These are phyloP conservation scores for Cremastobaeus sp. DNA, from an alignment of 2,888 invertebrate genomes.

Conservation along the genomic window DNA sequence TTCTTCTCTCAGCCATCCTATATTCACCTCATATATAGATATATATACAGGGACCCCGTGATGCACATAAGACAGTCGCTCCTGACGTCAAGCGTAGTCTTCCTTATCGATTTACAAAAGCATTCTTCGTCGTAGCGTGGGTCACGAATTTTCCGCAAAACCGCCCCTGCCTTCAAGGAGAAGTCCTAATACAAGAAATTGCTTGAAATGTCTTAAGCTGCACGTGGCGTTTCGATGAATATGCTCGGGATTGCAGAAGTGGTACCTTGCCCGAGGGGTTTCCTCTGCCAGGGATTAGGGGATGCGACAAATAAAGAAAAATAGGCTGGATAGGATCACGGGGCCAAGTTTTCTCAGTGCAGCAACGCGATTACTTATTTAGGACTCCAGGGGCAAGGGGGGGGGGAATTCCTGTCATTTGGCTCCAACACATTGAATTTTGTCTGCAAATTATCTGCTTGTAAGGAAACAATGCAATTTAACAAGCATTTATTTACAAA, in stretches of 20 bases:
- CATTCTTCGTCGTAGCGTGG: conserved; percentile 47
- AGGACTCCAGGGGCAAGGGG: no score
- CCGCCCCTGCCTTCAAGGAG: conserved; percentile 3
- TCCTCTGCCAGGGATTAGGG: conserved; percentile 13
- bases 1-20: no score
- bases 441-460: no score
- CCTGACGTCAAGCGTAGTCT: conserved; percentile 52
- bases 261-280: conserved; percentile 18
- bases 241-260: conserved; percentile 28
- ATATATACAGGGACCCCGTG: not conserved
- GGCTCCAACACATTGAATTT: no score
- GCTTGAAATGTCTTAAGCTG: conserved; percentile 39
- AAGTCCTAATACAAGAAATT: conserved; percentile 31
- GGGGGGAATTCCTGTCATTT: no score
- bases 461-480: no score
- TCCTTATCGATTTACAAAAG: conserved; percentile 52
- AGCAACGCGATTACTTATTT: no score
- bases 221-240: conserved; percentile 14
- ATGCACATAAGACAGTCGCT: conserved; percentile 33
- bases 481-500: no score
- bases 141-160: conserved; percentile 50
- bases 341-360: no score
- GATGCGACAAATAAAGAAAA: conserved; percentile 6
- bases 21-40: not conserved
- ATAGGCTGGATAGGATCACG: no score